Percentiles rank a stretch among this genome's conserved stretches.
Conservation (phyloP, 1,140 invertebrate genomes). For the Drosophila sturtevanti region DNA sequence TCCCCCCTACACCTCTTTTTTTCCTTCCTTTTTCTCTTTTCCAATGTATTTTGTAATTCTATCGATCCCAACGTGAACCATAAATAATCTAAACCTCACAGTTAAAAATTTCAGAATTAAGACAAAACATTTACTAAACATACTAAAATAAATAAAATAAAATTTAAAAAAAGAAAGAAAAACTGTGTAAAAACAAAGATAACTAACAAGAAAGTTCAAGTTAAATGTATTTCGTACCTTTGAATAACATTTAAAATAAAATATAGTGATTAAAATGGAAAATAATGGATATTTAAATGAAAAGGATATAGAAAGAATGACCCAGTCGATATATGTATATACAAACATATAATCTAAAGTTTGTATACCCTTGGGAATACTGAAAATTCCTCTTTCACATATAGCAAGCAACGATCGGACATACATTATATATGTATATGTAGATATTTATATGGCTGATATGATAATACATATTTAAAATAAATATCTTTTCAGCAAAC, state of each 20-base stretch:
- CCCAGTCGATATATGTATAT: too few species aligned
- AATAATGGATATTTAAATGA: slow-evolving; percentile 13
- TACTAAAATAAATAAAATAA: slow-evolving; percentile 14
- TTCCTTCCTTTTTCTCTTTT: slow-evolving; percentile 16
- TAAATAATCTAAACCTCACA: slow-evolving; percentile 29
- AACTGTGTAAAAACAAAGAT: slow-evolving; percentile 15
- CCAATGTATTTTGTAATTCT: slow-evolving; percentile 36
- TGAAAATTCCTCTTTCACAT: too few species aligned
- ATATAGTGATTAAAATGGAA: slow-evolving; percentile 29
- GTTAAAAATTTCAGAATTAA: slow-evolving; percentile 16
- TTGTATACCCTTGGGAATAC: too few species aligned
- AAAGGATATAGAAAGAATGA: too few species aligned
- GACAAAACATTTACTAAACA: slow-evolving; percentile 15
- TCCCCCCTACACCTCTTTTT: too few species aligned
- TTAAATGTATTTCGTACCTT: slow-evolving; percentile 64
- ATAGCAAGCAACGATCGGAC: too few species aligned
- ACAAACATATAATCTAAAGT: too few species aligned
- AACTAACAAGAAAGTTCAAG: slow-evolving; percentile 51
- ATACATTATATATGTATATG: too few species aligned
- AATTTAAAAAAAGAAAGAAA: slow-evolving; percentile 6
- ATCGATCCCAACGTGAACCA: slow-evolving; percentile 56
- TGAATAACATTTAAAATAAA: slow-evolving; percentile 51
- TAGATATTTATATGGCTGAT: too few species aligned
- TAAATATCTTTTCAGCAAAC: too few species aligned
- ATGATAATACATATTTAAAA: too few species aligned